Base-by-base conservation (phyloP, 2,888 invertebrate genomes). In the Hymenopus coronatus region DNA sequence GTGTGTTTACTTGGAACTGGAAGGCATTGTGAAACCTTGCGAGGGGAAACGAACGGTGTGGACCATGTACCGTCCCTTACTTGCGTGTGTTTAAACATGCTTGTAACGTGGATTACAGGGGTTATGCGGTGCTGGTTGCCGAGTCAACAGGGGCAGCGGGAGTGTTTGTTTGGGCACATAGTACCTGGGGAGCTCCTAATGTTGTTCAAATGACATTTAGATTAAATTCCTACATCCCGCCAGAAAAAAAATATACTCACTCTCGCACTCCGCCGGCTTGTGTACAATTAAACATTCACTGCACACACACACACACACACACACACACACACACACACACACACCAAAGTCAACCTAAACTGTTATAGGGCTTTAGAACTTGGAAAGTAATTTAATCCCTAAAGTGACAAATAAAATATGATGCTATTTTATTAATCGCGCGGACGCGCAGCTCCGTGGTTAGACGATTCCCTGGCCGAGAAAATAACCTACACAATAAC, bases 151-250 rank as follows among this genome's bases (percentile, higher is more conserved):
- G 85, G 27, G 46, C 46, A 85, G 30, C 84, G 33, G 40, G 33
- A 33, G 84, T 84, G 30, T 84, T 30, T 82, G 87, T 87, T 87
- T 87, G 87, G 82, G 82, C 81, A 82, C 87, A 81, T 87, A 82
- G 87, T 82, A 81, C 33, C 87, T 82, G 30, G 87, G 82, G 87
- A 54, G 33, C 81, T 85, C 85, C 91, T 91, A 91, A 91, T 92
- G 91, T 92, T 92, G 92, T 92, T 92, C 92, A 92, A 92, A 92
- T 92, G 92, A 92, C 92, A 92, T 92, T 92, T 92, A 92, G 92
- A 92, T 92, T 92, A 92, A 92, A 92, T 92, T 92, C 92, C 92
- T 92, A 91, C 91, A 91, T 91, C 91, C 91, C 90, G 90, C 89
- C 90, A 91, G 90, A 91, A 91, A 92, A 91, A 85, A 85, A 40